phyloP scores from a whole-genome alignment of 2,797 vertebrate genomes.

The Microhierax caerulescens region DNA sequence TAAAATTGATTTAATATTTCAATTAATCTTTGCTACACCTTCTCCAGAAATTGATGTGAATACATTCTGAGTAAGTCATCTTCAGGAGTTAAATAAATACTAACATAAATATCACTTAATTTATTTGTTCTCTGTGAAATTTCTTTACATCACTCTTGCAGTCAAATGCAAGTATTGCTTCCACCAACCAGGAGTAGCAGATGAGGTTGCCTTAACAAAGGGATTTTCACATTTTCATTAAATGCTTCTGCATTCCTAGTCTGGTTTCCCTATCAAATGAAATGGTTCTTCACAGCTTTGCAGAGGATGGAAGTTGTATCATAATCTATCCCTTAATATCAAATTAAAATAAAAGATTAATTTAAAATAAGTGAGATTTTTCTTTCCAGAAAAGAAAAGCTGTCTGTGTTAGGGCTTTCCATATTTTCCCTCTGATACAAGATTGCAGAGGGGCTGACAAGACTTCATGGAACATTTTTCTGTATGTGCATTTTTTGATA shows the following conservation, averaged over 20 bases:
- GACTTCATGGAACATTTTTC: neutral
- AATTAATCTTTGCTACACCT: constrained; percentile 67
- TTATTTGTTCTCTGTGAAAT: constrained; percentile 49
- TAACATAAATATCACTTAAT: constrained; percentile 57
- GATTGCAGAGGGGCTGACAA: neutral
- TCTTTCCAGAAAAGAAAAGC: neutral
- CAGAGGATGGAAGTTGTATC: neutral
- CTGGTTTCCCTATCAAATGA: neutral
- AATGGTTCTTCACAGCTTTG: neutral
- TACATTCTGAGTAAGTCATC: constrained; percentile 57
- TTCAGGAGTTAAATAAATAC: constrained; percentile 49
- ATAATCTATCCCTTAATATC: neutral
- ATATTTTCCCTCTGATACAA: neutral
- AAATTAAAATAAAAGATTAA: neutral
- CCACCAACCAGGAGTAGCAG: neutral
- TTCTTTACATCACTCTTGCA: neutral
- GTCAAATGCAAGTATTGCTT: neutral
- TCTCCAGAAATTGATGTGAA: constrained; percentile 56
- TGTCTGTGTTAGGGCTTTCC: neutral
- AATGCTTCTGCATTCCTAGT: neutral
- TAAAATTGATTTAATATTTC: constrained; percentile 73
- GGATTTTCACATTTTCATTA: neutral
- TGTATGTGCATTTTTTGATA: neutral
- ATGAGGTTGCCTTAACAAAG: neutral
- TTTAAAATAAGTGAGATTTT: neutral